Percentiles rank a stretch among this genome's conserved stretches.
phyloP scores from a whole-genome alignment of 2,888 invertebrate species.

The Cerastoderma edule region DNA sequence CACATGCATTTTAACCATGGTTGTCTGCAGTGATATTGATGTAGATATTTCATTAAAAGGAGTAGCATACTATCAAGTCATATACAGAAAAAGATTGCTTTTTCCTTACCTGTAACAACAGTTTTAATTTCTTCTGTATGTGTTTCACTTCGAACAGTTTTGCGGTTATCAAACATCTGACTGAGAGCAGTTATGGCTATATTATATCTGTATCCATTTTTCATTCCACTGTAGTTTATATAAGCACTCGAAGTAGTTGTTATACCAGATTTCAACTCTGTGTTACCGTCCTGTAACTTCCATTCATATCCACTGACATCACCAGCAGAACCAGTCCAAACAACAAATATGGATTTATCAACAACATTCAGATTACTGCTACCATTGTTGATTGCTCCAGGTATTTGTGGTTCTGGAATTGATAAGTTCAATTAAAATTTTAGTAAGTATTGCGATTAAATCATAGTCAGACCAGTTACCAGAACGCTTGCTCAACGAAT shows the following conservation, averaged over 20 bases:
- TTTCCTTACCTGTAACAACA: slow-evolving; percentile 33
- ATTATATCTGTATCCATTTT: slow-evolving; percentile 33
- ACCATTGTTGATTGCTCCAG: background rate
- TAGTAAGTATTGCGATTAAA: no score
- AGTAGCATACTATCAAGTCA: no score
- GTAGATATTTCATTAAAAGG: no score
- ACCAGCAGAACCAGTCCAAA: slow-evolving; percentile 1
- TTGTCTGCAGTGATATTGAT: no score
- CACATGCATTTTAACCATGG: no score
- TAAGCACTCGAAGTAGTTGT: background rate
- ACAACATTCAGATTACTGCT: slow-evolving; percentile 21
- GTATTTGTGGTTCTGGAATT: slow-evolving; percentile 1
- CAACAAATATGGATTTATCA: background rate
- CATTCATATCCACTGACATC: slow-evolving; percentile 14
- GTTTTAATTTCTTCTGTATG: slow-evolving; percentile 36
- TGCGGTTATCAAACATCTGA: slow-evolving; percentile 14
- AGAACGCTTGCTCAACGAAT: no score
- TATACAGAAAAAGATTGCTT: no score
- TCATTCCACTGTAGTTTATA: background rate
- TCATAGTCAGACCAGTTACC: no score
- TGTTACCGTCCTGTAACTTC: slow-evolving; percentile 13
- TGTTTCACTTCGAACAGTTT: slow-evolving; percentile 17
- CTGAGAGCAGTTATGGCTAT: slow-evolving; percentile 24
- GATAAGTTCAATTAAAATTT: no score
- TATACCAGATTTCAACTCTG: background rate